phyloP scores from a whole-genome alignment of 2,797 vertebrate species.

The Smutsia temminckii region DNA sequence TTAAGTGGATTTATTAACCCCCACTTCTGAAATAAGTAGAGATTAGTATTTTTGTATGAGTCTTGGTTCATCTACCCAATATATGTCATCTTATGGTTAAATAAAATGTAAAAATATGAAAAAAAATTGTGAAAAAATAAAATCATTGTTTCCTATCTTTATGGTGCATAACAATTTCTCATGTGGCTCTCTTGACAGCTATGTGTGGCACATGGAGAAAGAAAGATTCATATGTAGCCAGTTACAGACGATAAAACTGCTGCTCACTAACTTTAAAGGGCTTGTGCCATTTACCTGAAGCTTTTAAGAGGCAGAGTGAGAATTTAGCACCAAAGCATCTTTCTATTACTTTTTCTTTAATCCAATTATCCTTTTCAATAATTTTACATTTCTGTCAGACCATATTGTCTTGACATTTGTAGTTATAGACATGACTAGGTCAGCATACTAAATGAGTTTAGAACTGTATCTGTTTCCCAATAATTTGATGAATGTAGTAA shows the following conservation, averaged over 20 bases:
- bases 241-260: neutral
- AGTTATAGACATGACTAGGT: neutral
- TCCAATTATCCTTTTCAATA: neutral
- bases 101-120: neutral
- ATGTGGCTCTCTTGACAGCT: neutral
- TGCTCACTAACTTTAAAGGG: neutral
- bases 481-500: slow-evolving; percentile 5
- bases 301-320: neutral
- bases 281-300: neutral
- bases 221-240: neutral
- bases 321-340: neutral
- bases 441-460: neutral
- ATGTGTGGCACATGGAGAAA: neutral
- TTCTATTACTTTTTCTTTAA: neutral
- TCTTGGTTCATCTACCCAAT: neutral
- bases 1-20: neutral
- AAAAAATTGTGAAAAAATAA: neutral
- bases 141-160: neutral
- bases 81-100: neutral
- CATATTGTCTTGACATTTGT: neutral
- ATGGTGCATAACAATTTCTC: neutral
- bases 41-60: slow-evolving; percentile 21
- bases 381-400: neutral
- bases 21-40: slow-evolving; percentile 19
- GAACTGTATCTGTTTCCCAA: neutral